Base-by-base conservation (phyloP, 1,140 invertebrate species). In the Lasaia peninsularis region DNA sequence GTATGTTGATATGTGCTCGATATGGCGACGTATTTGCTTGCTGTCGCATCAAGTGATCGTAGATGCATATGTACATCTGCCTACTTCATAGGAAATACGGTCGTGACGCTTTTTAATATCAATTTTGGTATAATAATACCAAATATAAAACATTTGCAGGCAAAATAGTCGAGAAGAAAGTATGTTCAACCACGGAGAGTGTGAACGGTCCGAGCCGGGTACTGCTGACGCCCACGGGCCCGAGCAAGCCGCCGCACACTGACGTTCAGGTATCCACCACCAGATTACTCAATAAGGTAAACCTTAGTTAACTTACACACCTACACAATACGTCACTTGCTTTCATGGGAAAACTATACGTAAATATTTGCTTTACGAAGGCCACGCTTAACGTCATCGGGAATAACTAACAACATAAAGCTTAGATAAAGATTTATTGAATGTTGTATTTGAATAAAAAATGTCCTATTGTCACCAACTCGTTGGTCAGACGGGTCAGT, bases 131-230 rank as follows among this genome's bases (percentile, higher is more conserved):
- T n/a, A n/a, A n/a, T n/a, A n/a, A n/a, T n/a, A 11, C 6, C 16
- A 21, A 6, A 21, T 8, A 11, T 21, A 0, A 18, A 21, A 24
- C 12, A 3, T 37, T 86, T 85, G 4, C 71, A 92, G 91, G 88
- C 40, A 90, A 90, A 89, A 91, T 92, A 67, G 90, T 93, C 33
- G 92, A 93, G 63, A 93, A 93, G 79, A 90, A 87, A 69, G 92
- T 92, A 69, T 88, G 81, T 53, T 65, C 75, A 69, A 89, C 84
- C 33, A 83, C 84, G 24, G 87, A 90, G 60, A 82, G 74, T 5
- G 80, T 74, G 60, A 89, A 90, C 56, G 84, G 86, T 0, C 88
- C 85, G 6, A 79, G 73, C 57, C 67, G 82, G 16, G 80, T 85
- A 37, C 69, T 87, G 8, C 71, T 82, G 8, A 78, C 65, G 52